Base-by-base conservation (phyloP, 2,797 vertebrate species). In the Pristis pectinata region DNA sequence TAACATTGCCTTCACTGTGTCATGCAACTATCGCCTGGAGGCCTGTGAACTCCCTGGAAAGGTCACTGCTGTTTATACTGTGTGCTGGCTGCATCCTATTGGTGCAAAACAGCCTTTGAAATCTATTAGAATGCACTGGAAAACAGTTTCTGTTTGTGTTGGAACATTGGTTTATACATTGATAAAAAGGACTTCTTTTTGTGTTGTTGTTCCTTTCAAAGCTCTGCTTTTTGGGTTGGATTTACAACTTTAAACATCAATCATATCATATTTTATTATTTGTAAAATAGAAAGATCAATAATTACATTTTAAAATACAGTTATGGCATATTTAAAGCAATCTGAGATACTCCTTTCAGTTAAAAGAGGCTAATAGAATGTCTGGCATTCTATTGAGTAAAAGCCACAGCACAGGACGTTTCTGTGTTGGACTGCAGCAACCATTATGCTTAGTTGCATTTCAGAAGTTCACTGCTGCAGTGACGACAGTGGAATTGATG, bases 61-160 rank as follows among this genome's bases (percentile, higher is more conserved):
- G 91, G 64, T 93, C 61, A 93, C 37, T 44, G 27, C 41, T 70
- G 61, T 93, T 93, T 93, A 70, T 44, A 41, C 24, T 72, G 64
- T 41, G 64, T 72, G 22, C 91, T 93, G 91, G 64, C 91, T 72
- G 24, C 91, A 70, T 93, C 64, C 6, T 30, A 93, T 93, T 70
- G 64, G 61, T 41, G 1, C 64, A 67, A 70, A 41, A 13, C 37
- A 19, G 61, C 22, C 89, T 70, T 37, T 70, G 61, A 93, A 92
- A 92, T 19, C 87, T 59, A 67, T 92, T 64, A 37, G 34, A 22
- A 92, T 4, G 59, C 49, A 9, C 61, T 41, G 37, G 89, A 92
- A 91, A 72, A 93, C 44, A 93, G 91, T 72, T 72, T 44, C 64
- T 93, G 41, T 72, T 72, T 67, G n/a, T 93, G 41, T 37, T 70